Base-by-base conservation (phyloP, 2,113 vertebrate species). In the Chlamydotis undulata region DNA sequence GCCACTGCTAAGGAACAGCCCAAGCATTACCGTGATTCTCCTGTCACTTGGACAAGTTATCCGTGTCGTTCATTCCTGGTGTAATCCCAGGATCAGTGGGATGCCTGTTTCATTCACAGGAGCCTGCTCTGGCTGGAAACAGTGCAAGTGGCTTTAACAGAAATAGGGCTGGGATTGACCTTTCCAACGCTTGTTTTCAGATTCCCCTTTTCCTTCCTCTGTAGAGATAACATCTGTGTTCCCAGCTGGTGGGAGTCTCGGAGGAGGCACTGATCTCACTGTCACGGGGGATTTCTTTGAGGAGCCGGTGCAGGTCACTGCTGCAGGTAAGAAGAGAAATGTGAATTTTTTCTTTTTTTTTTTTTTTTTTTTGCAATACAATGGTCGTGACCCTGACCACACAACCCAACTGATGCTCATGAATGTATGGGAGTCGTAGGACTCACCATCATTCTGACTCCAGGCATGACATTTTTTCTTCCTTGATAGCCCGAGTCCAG, bases 251-350 rank as follows among this genome's bases (percentile, higher is more conserved):
- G 98, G 98, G 49, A 98, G 98, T 70, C 95, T 97, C 4, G 96
- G 95, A 45, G 98, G 98, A 64, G 87, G 96, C 77, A 98, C 98
- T 3, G 92, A 96, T 4, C 87, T 98, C 93, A 98, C 91, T 14
- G 76, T 98, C 82, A 93, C 3, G 0, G 98, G 98, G 74, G 93
- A 98, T 70, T 98, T 98, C 94, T 98, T 98, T 84, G 97, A 97
- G 93, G 83, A 61, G 35, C 95, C 97, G 0, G 65, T 96, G 64
- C 78, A 87, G 55, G 98, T 98, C 88, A 97, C 90, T 13, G 60
- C 60, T 79, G 97, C 98, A 97, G 98, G 98, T 98, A 97, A 94
- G 57, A 60, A 18, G 10, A 74, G 19, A 41, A 63, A 56, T 3
- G 2, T 37, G 6, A 43, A 43, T 16, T 43, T 43, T 25, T 6